Percentiles rank a stretch among this genome's conserved stretches.
Conservation (phyloP, 2,113 vertebrate species). For the Sminthopsis crassicaudata region DNA sequence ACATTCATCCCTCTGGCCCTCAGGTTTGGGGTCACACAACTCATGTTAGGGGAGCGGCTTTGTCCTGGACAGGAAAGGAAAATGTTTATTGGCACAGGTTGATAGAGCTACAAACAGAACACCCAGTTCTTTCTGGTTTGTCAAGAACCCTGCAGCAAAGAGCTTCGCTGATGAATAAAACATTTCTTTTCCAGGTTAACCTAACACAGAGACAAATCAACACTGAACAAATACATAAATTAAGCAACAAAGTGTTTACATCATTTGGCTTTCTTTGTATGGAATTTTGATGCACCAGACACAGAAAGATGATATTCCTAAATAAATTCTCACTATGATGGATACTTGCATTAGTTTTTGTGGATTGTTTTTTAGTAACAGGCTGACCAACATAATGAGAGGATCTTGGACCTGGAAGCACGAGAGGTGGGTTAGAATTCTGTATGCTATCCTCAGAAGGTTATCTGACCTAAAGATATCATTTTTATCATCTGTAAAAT, state of each 20-base stretch:
- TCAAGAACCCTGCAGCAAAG: background rate
- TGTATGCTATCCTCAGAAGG: background rate
- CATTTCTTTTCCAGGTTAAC: background rate
- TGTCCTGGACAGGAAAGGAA: background rate
- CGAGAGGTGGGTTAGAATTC: background rate
- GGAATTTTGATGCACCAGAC: background rate
- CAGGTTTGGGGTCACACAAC: background rate
- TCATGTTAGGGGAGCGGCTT: background rate
- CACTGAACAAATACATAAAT: background rate
- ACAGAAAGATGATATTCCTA: background rate
- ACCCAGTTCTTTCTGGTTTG: background rate
- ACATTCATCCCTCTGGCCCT: background rate
- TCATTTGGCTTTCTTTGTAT: background rate
- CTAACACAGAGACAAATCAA: background rate
- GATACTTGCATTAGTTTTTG: background rate
- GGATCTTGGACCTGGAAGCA: background rate
- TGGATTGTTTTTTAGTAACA: background rate
- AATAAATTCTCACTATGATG: background rate
- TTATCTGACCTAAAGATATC: background rate
- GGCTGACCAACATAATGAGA: background rate
- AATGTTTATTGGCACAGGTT: background rate
- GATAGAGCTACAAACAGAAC: background rate
- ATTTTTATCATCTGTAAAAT: background rate
- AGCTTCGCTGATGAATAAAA: background rate
- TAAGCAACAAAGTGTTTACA: background rate